phyloP scores from a whole-genome alignment of 2,797 vertebrate species.

The Caiman crocodilus region DNA sequence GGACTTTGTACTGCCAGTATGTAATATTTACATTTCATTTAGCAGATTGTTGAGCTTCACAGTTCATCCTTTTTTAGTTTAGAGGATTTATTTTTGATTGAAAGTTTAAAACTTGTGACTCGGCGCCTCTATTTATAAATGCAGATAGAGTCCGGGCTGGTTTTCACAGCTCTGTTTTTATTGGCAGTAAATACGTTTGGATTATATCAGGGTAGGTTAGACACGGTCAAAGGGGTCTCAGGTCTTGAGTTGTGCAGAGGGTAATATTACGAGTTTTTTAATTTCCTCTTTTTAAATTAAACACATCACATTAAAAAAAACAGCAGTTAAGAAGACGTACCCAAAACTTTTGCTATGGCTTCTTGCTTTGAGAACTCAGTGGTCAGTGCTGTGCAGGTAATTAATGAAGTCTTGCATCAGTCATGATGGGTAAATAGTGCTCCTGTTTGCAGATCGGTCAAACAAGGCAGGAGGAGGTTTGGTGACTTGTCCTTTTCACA shows the following conservation, averaged over 20 bases:
- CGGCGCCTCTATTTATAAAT: background rate
- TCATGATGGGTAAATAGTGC: accelerated
- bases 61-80: background rate
- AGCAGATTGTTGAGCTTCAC: background rate
- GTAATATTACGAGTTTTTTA: constrained; percentile 1
- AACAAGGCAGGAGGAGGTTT: background rate
- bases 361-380: background rate
- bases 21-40: background rate
- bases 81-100: constrained; percentile 46
- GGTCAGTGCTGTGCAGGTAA: background rate
- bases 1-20: background rate
- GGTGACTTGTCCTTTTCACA: accelerated
- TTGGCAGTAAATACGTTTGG: background rate
- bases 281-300: constrained; percentile 8
- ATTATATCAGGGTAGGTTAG: background rate
- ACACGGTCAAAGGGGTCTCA: background rate
- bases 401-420: accelerated
- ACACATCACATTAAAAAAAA: background rate
- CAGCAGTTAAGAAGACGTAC: background rate
- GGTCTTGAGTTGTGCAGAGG: background rate
- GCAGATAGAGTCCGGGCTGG: background rate
- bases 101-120: constrained; percentile 31
- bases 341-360: background rate
- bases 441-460: accelerated
- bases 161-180: constrained; percentile 1